phyloP scores from a whole-genome alignment of 2,797 vertebrate genomes.

The Siniperca obscura region DNA sequence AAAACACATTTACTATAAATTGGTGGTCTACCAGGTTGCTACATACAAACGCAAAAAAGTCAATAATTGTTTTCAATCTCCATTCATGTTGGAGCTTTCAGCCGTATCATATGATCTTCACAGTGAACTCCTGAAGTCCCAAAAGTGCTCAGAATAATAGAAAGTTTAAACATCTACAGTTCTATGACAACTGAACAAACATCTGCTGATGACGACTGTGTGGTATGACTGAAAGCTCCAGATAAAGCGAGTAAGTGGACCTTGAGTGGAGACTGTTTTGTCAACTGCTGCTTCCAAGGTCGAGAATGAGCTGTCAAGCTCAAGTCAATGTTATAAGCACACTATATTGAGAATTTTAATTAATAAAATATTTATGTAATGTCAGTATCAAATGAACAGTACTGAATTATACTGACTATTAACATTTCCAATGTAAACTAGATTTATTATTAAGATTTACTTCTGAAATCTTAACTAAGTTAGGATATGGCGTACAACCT shows the following conservation, averaged over 20 bases:
- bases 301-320: neutral
- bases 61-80: neutral
- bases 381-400: slow-evolving; percentile 29
- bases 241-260: neutral
- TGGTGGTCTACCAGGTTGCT: neutral
- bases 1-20: neutral
- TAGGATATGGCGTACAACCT: neutral
- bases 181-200: neutral
- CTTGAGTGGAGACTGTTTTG: neutral
- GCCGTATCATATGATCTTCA: neutral
- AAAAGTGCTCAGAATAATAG: neutral
- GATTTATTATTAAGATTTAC: slow-evolving; percentile 1
- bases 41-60: neutral
- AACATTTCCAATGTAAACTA: slow-evolving; percentile 8
- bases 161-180: neutral
- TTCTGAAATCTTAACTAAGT: neutral
- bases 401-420: neutral
- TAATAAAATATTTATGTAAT: neutral
- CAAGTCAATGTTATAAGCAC: neutral
- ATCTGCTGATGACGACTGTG: neutral
- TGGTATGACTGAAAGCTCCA: neutral
- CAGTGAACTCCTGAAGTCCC: neutral
- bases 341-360: neutral
- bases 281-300: neutral
- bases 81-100: neutral